Conservation (phyloP, 2,888 invertebrate genomes). For the Lithophane socia region DNA sequence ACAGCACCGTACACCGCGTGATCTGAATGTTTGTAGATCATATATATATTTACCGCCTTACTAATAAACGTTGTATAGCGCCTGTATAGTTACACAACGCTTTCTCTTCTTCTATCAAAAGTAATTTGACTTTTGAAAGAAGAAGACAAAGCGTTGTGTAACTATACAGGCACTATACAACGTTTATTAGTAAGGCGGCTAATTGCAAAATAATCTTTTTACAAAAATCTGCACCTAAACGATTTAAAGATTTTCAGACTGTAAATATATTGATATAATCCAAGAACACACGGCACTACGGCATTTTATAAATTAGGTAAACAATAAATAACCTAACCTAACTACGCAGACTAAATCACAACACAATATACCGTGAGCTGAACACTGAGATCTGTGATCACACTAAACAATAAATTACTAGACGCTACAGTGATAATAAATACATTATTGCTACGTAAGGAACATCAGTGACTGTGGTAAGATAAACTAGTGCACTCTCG, state of each 20-base stretch:
- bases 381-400: slow-evolving; percentile 36
- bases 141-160: too few relatives aligned
- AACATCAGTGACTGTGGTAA: slow-evolving; percentile 26
- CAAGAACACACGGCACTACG: not conserved
- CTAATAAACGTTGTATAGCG: too few relatives aligned
- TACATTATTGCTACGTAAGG: slow-evolving; percentile 40
- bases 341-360: slow-evolving; percentile 11
- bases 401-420: slow-evolving; percentile 47
- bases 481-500: not conserved
- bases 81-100: too few relatives aligned
- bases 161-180: too few relatives aligned
- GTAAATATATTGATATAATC: not conserved
- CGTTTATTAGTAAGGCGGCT: too few relatives aligned
- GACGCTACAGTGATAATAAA: slow-evolving; percentile 41
- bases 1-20: too few relatives aligned
- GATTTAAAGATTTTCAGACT: not conserved
- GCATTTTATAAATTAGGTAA: slow-evolving; percentile 7
- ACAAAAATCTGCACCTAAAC: not conserved
- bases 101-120: too few relatives aligned
- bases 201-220: not conserved
- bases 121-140: too few relatives aligned
- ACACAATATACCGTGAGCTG: slow-evolving; percentile 9
- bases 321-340: slow-evolving; percentile 27
- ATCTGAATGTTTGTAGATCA: not conserved
- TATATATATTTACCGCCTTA: not conserved